Evolutionary conservation across 2,888 invertebrate genomes (phyloP).

Genomic region (Ectropis crepuscularia): DNA sequence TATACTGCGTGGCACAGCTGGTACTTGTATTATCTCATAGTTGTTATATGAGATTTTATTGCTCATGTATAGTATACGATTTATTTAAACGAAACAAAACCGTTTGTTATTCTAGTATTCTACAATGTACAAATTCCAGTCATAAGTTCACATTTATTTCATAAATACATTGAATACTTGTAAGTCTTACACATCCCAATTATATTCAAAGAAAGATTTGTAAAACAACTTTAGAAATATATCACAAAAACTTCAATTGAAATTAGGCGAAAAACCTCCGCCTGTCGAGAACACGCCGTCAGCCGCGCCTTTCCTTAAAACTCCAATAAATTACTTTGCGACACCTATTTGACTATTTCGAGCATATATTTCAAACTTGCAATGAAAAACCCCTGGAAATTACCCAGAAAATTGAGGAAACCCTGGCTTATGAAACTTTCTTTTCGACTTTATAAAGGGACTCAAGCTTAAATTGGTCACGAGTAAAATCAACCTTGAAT

Average conservation of each 20-base stretch:
- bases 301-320: slow-evolving; percentile 47
- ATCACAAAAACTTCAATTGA: slow-evolving; percentile 36
- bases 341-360: slow-evolving; percentile 61
- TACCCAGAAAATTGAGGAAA: slow-evolving; percentile 65
- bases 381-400: slow-evolving; percentile 61
- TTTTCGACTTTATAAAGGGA: slow-evolving; percentile 41
- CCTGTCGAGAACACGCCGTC: slow-evolving; percentile 41
- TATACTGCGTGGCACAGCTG: too few species aligned
- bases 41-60: too few species aligned
- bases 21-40: too few species aligned
- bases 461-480: slow-evolving; percentile 48
- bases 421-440: slow-evolving; percentile 65
- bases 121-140: too few species aligned
- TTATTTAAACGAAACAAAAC: too few species aligned
- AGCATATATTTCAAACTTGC: slow-evolving; percentile 67
- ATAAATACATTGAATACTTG: too few species aligned
- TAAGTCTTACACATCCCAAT: slow-evolving; percentile 23
- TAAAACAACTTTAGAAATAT: slow-evolving; percentile 40
- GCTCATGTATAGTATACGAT: too few species aligned
- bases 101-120: too few species aligned
- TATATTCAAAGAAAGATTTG: slow-evolving; percentile 26
- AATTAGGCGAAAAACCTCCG: slow-evolving; percentile 34
- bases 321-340: slow-evolving; percentile 61
- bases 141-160: too few species aligned
- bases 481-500: slow-evolving; percentile 51